A percentile compares a stretch with the other conserved stretches of the same genome.
Evolutionary conservation across 1,140 invertebrate genomes (phyloP).

Genomic region (Hesperophylax magnus): DNA sequence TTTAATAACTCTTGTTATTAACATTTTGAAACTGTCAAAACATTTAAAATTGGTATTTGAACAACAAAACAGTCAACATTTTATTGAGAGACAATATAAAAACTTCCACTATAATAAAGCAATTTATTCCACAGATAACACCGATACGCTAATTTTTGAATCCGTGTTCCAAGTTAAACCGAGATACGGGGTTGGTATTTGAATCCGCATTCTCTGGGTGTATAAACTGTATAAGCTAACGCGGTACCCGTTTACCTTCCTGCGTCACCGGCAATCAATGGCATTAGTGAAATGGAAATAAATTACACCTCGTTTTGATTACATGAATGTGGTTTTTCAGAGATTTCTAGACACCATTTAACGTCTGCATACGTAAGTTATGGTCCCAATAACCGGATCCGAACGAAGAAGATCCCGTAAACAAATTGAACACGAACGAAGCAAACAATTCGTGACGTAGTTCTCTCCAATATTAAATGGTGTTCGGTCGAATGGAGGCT

Average conservation of each 20-base stretch:
- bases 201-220: no score
- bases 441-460: constrained; percentile 18
- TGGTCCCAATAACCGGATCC: constrained; percentile 5
- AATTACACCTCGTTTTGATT: constrained; percentile 20
- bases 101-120: no score
- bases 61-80: no score
- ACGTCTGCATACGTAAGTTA: constrained; percentile 13
- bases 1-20: no score
- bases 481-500: not conserved
- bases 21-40: no score
- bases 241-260: not conserved
- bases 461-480: not conserved
- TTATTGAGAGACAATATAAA: no score
- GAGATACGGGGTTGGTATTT: no score
- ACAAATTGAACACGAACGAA: constrained; percentile 12
- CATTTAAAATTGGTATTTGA: no score
- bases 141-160: no score
- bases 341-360: constrained; percentile 18
- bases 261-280: not conserved
- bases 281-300: constrained; percentile 5
- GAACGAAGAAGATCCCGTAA: constrained; percentile 16
- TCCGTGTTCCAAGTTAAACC: no score
- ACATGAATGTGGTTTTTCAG: constrained; percentile 18
- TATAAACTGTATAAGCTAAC: no score
- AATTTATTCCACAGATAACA: no score